A percentile compares a stretch with the other conserved stretches of the same genome.
These are phyloP conservation scores for Gulo gulo DNA, from an alignment of 2,113 vertebrate genomes.

Conservation along the genomic window DNA sequence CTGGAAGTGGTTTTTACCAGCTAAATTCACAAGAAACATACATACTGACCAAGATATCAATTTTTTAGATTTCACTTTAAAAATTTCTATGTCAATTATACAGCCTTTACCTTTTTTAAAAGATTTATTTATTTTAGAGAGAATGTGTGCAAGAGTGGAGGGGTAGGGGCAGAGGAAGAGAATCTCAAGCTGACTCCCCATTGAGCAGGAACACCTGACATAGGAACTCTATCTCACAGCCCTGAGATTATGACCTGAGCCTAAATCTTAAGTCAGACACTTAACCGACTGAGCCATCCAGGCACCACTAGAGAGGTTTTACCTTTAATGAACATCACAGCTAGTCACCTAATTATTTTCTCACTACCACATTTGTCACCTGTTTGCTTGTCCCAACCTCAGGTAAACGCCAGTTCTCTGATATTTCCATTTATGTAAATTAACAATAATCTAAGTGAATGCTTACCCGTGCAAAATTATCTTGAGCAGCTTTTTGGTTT, in stretches of 20 bases:
- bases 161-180: neutral
- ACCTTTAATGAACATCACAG: neutral
- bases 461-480: neutral
- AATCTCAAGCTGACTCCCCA: neutral
- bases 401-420: neutral
- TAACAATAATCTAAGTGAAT: neutral
- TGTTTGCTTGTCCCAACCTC: neutral
- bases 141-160: neutral
- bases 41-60: neutral
- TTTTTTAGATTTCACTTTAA: neutral
- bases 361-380: neutral
- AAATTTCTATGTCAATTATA: neutral
- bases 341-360: neutral
- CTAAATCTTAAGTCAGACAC: neutral
- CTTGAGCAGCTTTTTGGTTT: neutral
- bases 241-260: neutral
- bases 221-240: neutral
- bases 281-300: neutral
- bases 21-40: neutral
- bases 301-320: neutral
- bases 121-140: neutral
- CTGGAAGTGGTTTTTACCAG: neutral
- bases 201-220: neutral
- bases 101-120: neutral
- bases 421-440: neutral